Evolutionary conservation across 2,113 vertebrate species (phyloP), one percentile per base, ranked within the genome.

Genomic region (Oreotrochilus melanogaster): DNA sequence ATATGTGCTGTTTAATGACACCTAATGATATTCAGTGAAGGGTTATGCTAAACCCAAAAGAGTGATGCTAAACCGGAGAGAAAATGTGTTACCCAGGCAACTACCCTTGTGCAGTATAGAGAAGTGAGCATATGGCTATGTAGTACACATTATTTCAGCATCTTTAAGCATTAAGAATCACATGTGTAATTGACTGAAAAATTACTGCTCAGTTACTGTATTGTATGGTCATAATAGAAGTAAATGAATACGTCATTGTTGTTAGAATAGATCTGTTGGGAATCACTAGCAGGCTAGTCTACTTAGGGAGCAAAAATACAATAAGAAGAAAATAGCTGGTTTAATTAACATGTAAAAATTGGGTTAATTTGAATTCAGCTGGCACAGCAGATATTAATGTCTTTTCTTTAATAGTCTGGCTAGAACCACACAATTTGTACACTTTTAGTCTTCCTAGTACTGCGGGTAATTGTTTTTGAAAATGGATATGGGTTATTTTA

Each of bases 1-100:
- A 99, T 99, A 98, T 98, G 98, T 99, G 98, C 98, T 97, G 98
- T 99, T 99, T 99, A 99, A 99, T 99, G 99, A 99, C 98, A 99
- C 98, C 98, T 99, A 99, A 99, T 99, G 98, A 99, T 98, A 98
- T 98, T 98, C 99, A 98, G 98, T 98, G 98, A 98, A 98, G 98
- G 98, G 98, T 98, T 98, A 97, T 98, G 97, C 98, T 98, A 76
- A 92, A 88, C 86, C 85, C 81, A n/a, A 66, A 99, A 98, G 98
- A 98, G 98, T 99, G 98, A 98, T 98, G 98, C 97, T 98, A 98
- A 99, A 98, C 98, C 14, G 51, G 96, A 99, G 98, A 98, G 97
- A 98, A 98, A 98, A 98, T 96, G 93, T 97, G 98, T 99, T 98
- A 97, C 99, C 98, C 98, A 96, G 99, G 99, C 98, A 99, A 99